A percentile compares a stretch with the other conserved stretches of the same genome.
Evolutionary conservation across 2,888 invertebrate species (phyloP).

Genomic region (Microctonus brassicae): DNA sequence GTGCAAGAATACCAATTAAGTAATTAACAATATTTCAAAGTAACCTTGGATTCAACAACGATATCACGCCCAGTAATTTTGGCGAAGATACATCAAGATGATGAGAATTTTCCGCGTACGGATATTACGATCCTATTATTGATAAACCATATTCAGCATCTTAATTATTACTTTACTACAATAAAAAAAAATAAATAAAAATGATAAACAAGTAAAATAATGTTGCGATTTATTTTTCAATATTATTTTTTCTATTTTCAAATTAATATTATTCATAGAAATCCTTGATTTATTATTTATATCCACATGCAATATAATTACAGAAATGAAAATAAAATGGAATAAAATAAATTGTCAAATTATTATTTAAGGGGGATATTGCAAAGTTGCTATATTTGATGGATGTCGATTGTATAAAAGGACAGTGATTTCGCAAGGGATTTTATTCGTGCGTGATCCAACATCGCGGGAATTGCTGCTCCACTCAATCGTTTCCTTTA

Average conservation of each 20-base stretch:
- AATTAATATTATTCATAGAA: not conserved
- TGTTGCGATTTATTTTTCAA: not conserved
- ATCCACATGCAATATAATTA: not conserved
- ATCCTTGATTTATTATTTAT: not conserved
- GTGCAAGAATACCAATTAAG: conserved; percentile 1
- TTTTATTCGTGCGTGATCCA: not conserved
- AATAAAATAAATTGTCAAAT: not conserved
- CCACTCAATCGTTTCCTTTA: not conserved
- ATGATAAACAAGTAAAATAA: not conserved
- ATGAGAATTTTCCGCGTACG: not conserved
- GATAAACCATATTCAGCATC: not conserved
- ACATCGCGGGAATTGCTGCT: conserved; percentile 5
- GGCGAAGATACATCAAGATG: conserved; percentile 7
- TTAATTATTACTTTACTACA: not conserved
- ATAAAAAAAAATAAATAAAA: not conserved
- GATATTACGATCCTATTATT: not conserved
- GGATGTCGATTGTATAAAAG: not conserved
- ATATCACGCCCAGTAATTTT: conserved; percentile 19
- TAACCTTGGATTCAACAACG: conserved; percentile 17
- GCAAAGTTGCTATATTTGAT: too few species aligned
- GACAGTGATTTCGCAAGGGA: not conserved
- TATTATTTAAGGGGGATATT: not conserved
- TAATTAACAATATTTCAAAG: conserved; percentile 1
- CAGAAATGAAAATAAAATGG: not conserved
- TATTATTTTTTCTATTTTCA: too few species aligned